Evolutionary conservation across 2,113 vertebrate species (phyloP).

Genomic region (Alexandromys fortis): DNA sequence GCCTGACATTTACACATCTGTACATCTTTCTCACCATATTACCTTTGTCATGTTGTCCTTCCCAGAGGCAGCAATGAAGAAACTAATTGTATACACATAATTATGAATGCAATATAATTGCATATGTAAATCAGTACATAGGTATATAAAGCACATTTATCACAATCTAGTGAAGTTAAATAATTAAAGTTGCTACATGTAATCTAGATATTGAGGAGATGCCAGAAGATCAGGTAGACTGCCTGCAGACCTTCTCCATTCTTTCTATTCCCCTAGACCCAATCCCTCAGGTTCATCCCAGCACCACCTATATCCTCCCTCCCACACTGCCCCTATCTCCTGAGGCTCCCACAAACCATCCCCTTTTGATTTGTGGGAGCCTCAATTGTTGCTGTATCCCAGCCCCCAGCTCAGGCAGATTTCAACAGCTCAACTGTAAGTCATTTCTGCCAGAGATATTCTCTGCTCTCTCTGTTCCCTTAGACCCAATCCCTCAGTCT

Average conservation of each 20-base stretch:
- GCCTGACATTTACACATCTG: background rate
- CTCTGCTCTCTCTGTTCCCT: background rate
- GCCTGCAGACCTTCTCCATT: background rate
- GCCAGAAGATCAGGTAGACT: background rate
- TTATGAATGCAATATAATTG: background rate
- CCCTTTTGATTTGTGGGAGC: background rate
- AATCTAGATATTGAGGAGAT: constrained; percentile 3
- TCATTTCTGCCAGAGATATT: background rate
- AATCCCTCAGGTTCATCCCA: background rate
- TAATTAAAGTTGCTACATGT: background rate
- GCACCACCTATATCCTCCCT: background rate
- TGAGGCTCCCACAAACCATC: background rate
- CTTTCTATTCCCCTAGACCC: background rate
- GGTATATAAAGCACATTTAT: constrained; percentile 13
- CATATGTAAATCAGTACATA: background rate
- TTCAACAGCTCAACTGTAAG: background rate
- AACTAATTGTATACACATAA: background rate
- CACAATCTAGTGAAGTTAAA: constrained; percentile 32
- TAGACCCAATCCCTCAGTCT: background rate
- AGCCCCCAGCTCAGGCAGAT: background rate
- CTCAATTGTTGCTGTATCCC: background rate
- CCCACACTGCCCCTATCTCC: background rate
- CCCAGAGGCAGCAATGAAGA: background rate
- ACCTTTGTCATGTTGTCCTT: background rate
- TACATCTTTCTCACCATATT: background rate